These are phyloP conservation scores for Gnathonemus longibarbis DNA, from an alignment of 2,113 vertebrate species.

Conservation along the genomic window DNA sequence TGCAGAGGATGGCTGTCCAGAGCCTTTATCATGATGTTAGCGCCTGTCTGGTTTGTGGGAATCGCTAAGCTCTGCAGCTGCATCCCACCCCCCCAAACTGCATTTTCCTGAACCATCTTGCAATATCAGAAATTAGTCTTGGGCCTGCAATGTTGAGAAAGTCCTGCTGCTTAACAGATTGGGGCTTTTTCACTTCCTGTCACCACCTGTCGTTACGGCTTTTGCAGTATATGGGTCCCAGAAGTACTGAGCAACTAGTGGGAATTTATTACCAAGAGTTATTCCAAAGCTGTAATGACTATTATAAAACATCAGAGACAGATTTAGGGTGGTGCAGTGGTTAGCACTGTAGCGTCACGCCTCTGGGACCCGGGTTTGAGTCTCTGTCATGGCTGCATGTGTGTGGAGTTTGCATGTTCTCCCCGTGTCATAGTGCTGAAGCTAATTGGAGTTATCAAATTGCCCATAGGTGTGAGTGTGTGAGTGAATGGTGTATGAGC, in stretches of 20 bases:
- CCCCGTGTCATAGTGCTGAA: neutral
- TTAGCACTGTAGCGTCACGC: neutral
- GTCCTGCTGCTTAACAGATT: neutral
- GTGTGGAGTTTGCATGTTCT: neutral
- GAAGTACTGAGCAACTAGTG: neutral
- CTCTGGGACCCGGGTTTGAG: neutral
- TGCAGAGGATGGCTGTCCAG: neutral
- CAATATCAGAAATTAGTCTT: neutral
- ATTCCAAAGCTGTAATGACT: neutral
- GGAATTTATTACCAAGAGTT: neutral
- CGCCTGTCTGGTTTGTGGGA: neutral
- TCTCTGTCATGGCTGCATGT: neutral
- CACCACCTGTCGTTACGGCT: neutral
- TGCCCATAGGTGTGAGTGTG: neutral
- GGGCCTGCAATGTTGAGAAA: neutral
- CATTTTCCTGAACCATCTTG: neutral
- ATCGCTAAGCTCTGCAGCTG: neutral
- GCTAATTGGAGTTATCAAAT: neutral
- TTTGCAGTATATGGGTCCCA: neutral
- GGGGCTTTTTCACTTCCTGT: neutral
- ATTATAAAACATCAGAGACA: neutral
- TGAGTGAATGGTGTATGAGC: too few relatives aligned
- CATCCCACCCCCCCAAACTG: neutral
- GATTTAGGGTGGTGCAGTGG: neutral
- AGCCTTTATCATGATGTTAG: neutral